Conservation (phyloP, 2,888 invertebrate genomes). For the Eilema depressum region DNA sequence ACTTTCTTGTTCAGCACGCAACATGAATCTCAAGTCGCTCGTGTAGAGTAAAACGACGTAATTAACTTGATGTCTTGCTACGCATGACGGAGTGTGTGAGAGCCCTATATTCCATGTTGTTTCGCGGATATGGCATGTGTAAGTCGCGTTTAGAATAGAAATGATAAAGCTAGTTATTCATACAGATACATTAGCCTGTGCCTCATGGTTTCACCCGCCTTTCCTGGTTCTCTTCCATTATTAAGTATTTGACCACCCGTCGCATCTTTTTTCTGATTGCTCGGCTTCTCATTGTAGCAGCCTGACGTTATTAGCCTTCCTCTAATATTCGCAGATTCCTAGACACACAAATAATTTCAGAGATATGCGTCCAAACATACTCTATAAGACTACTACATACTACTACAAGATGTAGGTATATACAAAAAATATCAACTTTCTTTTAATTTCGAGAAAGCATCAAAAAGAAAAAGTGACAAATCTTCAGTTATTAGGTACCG, state of each 20-base stretch:
- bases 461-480: no score
- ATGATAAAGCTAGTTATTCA: slow-evolving; percentile 26
- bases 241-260: no score
- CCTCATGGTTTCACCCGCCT: background rate
- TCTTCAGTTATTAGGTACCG: background rate
- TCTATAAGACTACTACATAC: no score
- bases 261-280: background rate
- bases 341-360: no score
- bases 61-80: slow-evolving; percentile 17
- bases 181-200: background rate
- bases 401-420: no score
- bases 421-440: no score
- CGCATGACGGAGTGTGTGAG: slow-evolving; percentile 9
- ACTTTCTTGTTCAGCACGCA: background rate
- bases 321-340: no score
- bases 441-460: no score
- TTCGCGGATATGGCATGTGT: slow-evolving; percentile 11
- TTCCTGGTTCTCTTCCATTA: background rate
- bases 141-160: slow-evolving; percentile 35
- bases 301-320: no score
- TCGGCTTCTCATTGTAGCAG: no score
- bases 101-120: slow-evolving; percentile 8
- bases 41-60: slow-evolving; percentile 17
- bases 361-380: no score
- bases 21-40: background rate